Conservation (phyloP, 2,888 invertebrate species). For the Metacarcinus magister region DNA sequence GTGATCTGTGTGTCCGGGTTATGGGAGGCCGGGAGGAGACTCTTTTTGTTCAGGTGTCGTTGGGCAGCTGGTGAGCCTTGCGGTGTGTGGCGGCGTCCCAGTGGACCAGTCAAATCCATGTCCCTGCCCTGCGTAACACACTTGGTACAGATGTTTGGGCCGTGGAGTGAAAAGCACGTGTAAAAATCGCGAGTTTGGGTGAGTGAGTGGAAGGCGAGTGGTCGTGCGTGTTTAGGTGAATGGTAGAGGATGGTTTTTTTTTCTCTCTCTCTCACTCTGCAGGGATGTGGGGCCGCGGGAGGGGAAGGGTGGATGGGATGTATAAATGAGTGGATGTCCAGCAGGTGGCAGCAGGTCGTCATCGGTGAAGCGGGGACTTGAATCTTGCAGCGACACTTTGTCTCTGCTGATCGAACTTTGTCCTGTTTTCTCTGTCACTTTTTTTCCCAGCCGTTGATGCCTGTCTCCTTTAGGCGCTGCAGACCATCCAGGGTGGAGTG, state of each 20-base stretch:
- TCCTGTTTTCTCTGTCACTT: neutral
- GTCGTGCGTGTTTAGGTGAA: conserved; percentile 32
- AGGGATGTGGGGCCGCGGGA: neutral
- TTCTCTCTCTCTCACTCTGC: neutral
- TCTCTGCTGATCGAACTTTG: neutral
- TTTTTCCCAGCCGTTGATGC: neutral
- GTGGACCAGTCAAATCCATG: neutral
- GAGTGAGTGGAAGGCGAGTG: neutral
- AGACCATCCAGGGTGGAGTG: neutral
- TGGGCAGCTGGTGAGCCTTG: neutral
- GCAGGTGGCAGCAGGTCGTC: neutral
- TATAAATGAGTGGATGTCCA: conserved; percentile 20
- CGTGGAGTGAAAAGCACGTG: neutral
- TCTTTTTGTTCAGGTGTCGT: neutral
- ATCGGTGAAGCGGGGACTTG: neutral
- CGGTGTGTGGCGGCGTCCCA: neutral
- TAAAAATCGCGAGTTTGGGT: neutral
- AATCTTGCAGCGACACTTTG: neutral
- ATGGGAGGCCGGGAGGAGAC: neutral
- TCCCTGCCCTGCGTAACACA: neutral
- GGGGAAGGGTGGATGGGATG: neutral
- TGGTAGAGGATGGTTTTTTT: neutral
- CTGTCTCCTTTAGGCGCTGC: neutral
- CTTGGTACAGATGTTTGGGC: conserved; percentile 8
- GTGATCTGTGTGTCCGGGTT: conserved; percentile 2